Percentiles rank a stretch among this genome's conserved stretches.
These are phyloP conservation scores for Centrocercus urophasianus DNA, from an alignment of 2,113 vertebrate genomes.

Conservation along the genomic window DNA sequence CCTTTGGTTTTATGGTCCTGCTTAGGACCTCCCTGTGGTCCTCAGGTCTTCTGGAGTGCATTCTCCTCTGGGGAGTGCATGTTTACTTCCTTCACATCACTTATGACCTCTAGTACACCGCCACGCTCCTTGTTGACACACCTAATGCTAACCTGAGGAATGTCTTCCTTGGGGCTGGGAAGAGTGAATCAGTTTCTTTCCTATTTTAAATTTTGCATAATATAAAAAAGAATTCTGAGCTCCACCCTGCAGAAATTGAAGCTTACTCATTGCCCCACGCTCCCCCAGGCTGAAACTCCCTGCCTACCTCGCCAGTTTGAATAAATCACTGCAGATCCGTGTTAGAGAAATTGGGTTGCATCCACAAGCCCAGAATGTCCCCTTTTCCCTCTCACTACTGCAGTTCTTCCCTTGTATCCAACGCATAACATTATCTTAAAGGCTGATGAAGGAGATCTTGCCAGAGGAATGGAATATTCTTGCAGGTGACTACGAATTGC, in stretches of 20 bases:
- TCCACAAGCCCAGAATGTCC: too few relatives aligned
- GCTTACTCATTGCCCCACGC: slow-evolving; percentile 25
- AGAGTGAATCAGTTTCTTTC: slow-evolving; percentile 36
- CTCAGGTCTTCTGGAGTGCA: neutral
- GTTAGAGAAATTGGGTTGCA: neutral
- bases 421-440: neutral
- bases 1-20: neutral
- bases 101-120: neutral
- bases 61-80: neutral
- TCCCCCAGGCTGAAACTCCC: neutral
- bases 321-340: neutral
- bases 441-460: neutral
- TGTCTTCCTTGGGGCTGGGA: neutral
- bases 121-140: neutral
- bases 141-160: slow-evolving; percentile 14
- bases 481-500: accelerated
- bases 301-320: neutral
- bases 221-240: neutral
- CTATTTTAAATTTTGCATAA: slow-evolving; percentile 13
- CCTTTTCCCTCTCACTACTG: neutral
- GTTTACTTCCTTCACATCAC: neutral
- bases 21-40: neutral
- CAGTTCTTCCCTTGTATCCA: neutral
- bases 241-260: slow-evolving; percentile 24
- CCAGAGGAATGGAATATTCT: neutral